Conservation (phyloP, 2,113 vertebrate species). For the Ptychochromis oligacanthus region DNA sequence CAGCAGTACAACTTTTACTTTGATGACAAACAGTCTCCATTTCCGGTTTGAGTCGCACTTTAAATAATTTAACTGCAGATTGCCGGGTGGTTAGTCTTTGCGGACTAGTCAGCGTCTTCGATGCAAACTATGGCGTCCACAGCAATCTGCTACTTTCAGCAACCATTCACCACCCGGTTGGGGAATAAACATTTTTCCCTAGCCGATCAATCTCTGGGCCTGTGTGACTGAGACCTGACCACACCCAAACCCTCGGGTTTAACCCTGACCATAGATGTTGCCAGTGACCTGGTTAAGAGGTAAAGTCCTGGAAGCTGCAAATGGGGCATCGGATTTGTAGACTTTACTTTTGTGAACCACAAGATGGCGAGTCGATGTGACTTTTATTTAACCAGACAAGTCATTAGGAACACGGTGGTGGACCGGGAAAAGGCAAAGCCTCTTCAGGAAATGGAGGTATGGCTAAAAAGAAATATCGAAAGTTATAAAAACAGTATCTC, state of each 20-base stretch:
- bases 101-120: background rate
- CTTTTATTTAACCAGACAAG: background rate
- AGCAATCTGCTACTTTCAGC: background rate
- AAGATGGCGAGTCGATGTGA: background rate
- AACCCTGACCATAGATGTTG: no score
- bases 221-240: no score
- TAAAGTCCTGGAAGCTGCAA: no score
- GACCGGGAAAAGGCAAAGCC: background rate
- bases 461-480: background rate
- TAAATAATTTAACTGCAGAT: rapidly evolving
- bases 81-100: no score
- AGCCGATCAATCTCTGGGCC: background rate
- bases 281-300: no score
- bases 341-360: no score
- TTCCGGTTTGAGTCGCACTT: background rate
- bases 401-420: background rate
- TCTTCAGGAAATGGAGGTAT: background rate
- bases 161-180: no score
- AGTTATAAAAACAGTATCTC: background rate
- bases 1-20: no score
- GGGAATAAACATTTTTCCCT: background rate
- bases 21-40: no score
- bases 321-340: no score
- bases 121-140: rapidly evolving
- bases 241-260: no score